Evolutionary conservation across 1,140 invertebrate species (phyloP).

Genomic region (Leucophenga varia): DNA sequence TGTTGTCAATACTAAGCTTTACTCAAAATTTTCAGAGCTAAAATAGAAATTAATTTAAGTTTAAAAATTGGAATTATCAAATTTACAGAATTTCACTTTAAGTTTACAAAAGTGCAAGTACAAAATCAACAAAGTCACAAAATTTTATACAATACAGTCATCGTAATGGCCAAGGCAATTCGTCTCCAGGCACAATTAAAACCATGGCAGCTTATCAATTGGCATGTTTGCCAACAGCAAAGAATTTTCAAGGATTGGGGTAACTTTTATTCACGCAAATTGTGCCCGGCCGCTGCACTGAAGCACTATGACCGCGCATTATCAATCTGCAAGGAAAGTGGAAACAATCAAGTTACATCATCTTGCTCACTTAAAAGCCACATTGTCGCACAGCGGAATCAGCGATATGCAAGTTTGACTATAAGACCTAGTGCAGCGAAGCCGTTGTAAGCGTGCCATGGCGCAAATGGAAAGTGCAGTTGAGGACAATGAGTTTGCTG

Average conservation of each 20-base stretch:
- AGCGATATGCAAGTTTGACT: background rate
- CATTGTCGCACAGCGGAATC: background rate
- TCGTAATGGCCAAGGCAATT: no score
- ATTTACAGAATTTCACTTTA: no score
- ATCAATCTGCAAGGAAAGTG: slow-evolving; percentile 2
- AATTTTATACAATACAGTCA: no score
- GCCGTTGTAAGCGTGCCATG: slow-evolving; percentile 5
- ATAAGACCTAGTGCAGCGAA: slow-evolving; percentile 4
- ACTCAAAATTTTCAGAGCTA: no score
- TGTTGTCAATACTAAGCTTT: no score
- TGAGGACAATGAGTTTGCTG: slow-evolving; percentile 10
- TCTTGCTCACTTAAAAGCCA: background rate
- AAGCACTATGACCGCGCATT: slow-evolving; percentile 5
- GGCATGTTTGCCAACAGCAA: slow-evolving; percentile 15
- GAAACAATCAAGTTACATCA: rapidly evolving
- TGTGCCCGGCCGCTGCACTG: slow-evolving; percentile 12
- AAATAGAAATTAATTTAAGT: no score
- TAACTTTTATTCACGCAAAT: slow-evolving; percentile 13
- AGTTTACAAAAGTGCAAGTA: no score
- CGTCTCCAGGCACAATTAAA: slow-evolving; percentile 13
- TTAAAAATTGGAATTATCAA: no score
- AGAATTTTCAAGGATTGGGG: slow-evolving; percentile 26
- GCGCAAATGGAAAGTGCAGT: slow-evolving; percentile 15
- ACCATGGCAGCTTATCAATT: slow-evolving; percentile 33
- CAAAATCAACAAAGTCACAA: no score